Conservation (phyloP, 2,113 vertebrate species). For the Trogon surrucura region DNA sequence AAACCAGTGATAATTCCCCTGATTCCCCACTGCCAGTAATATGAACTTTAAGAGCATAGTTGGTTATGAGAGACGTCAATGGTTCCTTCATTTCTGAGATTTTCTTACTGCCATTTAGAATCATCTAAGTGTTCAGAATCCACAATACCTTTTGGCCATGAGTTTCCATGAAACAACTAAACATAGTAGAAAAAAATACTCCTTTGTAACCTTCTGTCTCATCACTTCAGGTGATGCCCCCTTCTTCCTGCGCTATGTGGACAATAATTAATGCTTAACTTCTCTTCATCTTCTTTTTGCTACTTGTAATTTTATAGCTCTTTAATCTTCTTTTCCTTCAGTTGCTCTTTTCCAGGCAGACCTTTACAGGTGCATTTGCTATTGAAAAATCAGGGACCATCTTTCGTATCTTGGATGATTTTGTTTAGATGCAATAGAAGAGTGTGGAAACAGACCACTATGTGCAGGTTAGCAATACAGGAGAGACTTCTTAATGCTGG, state of each 20-base stretch:
- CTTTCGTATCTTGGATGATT: not conserved
- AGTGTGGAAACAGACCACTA: not conserved
- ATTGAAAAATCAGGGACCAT: not conserved
- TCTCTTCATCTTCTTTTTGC: not conserved
- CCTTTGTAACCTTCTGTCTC: not conserved
- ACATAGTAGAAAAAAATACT: not conserved
- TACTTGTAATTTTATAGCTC: not conserved
- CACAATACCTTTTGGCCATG: not conserved
- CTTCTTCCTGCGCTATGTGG: not conserved
- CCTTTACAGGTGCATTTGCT: not conserved
- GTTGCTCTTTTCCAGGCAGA: not conserved
- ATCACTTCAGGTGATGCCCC: not conserved
- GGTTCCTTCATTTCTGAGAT: not conserved
- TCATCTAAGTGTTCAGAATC: not conserved
- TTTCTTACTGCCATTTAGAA: not conserved
- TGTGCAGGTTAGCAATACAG: not conserved
- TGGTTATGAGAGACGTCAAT: not conserved
- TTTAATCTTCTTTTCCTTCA: not conserved
- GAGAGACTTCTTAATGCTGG: not conserved
- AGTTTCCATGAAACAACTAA: not conserved
- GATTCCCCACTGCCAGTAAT: not conserved
- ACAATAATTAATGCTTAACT: not conserved
- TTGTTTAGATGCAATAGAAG: not conserved
- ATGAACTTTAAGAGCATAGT: not conserved
- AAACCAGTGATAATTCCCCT: not conserved